Evolutionary conservation across 2,888 invertebrate species (phyloP).

Genomic region (Andrena bicolor): DNA sequence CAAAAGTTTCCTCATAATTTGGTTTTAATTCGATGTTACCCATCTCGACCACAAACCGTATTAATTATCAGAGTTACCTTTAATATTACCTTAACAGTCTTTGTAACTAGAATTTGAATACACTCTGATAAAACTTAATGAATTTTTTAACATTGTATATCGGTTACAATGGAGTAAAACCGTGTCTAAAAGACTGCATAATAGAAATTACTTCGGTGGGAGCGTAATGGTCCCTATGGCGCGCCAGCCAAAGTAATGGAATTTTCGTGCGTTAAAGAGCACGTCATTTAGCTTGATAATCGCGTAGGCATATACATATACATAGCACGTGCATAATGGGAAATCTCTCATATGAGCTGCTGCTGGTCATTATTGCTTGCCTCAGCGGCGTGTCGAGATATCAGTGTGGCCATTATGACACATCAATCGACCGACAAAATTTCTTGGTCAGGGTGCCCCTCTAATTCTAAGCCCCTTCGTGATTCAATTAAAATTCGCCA

Average conservation of each 20-base stretch:
- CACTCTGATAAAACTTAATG: too few relatives aligned
- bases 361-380: conserved; percentile 39
- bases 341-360: conserved; percentile 13
- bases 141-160: too few relatives aligned
- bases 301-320: not conserved
- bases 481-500: not conserved
- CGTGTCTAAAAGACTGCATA: not conserved
- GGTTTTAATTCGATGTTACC: too few relatives aligned
- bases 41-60: too few relatives aligned
- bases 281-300: conserved; percentile 23
- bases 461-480: conserved; percentile 32
- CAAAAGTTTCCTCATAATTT: too few relatives aligned
- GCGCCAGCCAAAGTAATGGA: conserved; percentile 8
- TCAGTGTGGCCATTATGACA: conserved; percentile 32
- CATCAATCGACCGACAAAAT: conserved; percentile 29
- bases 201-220: conserved; percentile 8
- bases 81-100: too few relatives aligned
- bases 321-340: not conserved
- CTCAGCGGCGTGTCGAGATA: conserved; percentile 21
- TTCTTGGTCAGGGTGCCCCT: conserved; percentile 46
- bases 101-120: too few relatives aligned
- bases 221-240: not conserved
- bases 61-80: too few relatives aligned
- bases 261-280: conserved; percentile 17
- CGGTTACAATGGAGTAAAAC: too few relatives aligned